A percentile compares a stretch with the other conserved stretches of the same genome.
Conservation (phyloP, 2,797 vertebrate genomes). For the Chromis chromis region DNA sequence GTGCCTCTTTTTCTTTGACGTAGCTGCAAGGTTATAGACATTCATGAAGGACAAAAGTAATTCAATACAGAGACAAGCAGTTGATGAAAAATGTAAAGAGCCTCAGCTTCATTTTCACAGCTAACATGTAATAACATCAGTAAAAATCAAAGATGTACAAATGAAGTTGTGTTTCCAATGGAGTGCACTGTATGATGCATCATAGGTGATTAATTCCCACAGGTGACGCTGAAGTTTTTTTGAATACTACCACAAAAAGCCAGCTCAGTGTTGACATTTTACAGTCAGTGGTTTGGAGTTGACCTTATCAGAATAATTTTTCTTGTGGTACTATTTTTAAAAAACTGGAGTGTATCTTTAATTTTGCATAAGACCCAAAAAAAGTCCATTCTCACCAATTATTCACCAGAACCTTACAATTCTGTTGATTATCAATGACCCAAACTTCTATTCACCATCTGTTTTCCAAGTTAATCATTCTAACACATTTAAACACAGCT, state of each 20-base stretch:
- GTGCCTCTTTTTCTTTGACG: slow-evolving; percentile 53
- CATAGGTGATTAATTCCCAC: no score
- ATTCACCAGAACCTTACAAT: no score
- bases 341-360: not conserved
- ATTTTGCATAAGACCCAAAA: no score
- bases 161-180: not conserved
- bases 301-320: no score
- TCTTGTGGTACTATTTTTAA: not conserved
- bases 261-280: not conserved
- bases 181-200: not conserved
- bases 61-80: slow-evolving; percentile 15
- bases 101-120: slow-evolving; percentile 14
- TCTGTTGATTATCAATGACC: no score
- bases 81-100: slow-evolving; percentile 16
- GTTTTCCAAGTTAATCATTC: no score
- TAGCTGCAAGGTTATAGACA: slow-evolving; percentile 11
- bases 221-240: not conserved
- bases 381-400: no score
- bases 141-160: slow-evolving; percentile 40
- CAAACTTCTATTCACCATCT: no score
- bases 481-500: slow-evolving; percentile 3
- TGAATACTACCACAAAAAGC: not conserved
- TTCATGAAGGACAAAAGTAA: not conserved
- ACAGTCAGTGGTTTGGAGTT: no score
- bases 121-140: slow-evolving; percentile 21